Conservation (phyloP, 2,797 vertebrate species). For the Parauchenoglanis ngamensis region DNA sequence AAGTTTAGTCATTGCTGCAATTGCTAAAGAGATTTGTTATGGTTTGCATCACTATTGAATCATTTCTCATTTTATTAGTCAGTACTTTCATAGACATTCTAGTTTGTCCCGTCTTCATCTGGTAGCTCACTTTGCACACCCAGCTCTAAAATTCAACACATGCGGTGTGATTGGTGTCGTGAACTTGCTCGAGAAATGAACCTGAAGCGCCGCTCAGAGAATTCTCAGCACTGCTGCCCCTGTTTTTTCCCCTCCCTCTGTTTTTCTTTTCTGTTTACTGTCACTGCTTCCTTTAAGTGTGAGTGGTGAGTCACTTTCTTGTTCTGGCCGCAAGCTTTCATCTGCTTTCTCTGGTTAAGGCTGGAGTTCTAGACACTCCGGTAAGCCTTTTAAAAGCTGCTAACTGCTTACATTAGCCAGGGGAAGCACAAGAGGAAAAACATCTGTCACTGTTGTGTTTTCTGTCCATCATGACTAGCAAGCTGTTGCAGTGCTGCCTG, state of each 20-base stretch:
- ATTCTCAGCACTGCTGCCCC: constrained; percentile 32
- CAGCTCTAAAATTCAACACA: background rate
- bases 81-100: background rate
- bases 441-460: constrained; percentile 6
- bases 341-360: background rate
- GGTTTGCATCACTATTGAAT: background rate
- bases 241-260: constrained; percentile 55
- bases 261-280: constrained; percentile 49
- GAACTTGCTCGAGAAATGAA: background rate
- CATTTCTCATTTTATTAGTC: background rate
- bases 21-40: background rate
- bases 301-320: constrained; percentile 45
- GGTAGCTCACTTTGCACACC: background rate
- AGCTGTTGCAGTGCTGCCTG: background rate
- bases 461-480: background rate
- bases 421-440: background rate
- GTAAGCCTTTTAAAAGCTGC: background rate
- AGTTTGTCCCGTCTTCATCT: background rate
- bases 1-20: background rate
- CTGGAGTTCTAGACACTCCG: background rate
- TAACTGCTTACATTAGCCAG: constrained; percentile 11
- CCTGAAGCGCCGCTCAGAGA: constrained; percentile 6
- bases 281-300: constrained; percentile 48
- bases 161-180: background rate
- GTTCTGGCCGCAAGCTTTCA: constrained; percentile 17